These are phyloP conservation scores for Hipposideros armiger DNA, from an alignment of 2,113 vertebrate genomes.

Conservation along the genomic window DNA sequence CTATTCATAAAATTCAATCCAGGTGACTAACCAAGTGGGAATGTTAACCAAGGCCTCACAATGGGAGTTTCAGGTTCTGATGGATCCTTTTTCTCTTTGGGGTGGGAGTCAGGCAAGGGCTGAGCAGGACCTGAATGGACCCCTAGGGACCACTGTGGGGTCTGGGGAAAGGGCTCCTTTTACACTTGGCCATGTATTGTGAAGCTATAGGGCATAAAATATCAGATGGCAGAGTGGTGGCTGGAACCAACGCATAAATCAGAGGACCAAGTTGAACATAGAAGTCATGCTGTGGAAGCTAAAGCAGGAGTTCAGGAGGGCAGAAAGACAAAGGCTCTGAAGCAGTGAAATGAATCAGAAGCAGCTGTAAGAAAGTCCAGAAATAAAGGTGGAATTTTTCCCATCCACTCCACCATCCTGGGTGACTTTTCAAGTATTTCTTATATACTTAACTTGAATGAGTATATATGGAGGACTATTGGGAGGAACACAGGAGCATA, in stretches of 20 bases:
- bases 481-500: background rate
- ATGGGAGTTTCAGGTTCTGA: background rate
- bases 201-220: background rate
- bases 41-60: constrained; percentile 30
- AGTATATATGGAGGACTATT: background rate
- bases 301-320: background rate
- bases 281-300: background rate
- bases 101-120: background rate
- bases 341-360: constrained; percentile 37
- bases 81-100: background rate
- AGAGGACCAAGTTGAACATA: background rate
- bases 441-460: background rate
- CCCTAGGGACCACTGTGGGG: background rate
- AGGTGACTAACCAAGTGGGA: constrained; percentile 29
- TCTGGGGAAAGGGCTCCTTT: background rate
- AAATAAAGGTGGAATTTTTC: constrained; percentile 13
- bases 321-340: background rate
- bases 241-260: background rate
- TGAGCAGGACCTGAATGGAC: background rate
- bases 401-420: background rate
- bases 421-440: background rate
- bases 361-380: background rate
- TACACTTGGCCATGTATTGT: background rate
- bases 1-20: constrained; percentile 6
- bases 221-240: background rate